Evolutionary conservation across 2,797 vertebrate species (phyloP), one percentile per base, ranked within the genome.

Genomic region (Sebastes jordani): DNA sequence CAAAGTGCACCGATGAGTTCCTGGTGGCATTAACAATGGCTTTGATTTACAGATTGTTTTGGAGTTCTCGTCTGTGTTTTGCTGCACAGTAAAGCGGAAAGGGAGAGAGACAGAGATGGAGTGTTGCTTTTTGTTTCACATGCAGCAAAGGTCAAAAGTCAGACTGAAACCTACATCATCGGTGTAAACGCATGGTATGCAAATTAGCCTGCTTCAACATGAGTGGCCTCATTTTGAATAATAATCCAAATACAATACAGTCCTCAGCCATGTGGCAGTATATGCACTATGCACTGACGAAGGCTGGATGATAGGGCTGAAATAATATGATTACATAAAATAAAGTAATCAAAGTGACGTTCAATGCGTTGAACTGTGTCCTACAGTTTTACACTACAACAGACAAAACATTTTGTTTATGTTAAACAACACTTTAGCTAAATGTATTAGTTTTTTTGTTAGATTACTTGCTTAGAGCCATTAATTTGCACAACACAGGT

Each of bases 1-100:
- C 86, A 91, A 81, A 87, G 88, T 91, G 79, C 80, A 60, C 36
- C 1, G 70, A 86, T 86, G 86, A 77, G 82, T 81, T 85, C 74
- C 78, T 81, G 83, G 73, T 16, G 71, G 71, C 68, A 22, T 25
- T 63, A 83, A 87, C 85, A 88, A 84, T 82, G 65, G 73, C 81
- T 81, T 65, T 83, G 76, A 84, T 78, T 80, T 85, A 70, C 78
- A 87, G 78, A 82, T 86, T 80, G 75, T 82, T 87, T 87, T 82
- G 71, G 78, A 68, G 64, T 72, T 72, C 46, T 85, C 59, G 0
- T 71, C 71, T 62, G 14, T 74, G 72, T 80, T 90, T 72, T 62
- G 76, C 23, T 0, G 77, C 52, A 67, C 38, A 14, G 78, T 73
- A 78, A 81, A 80, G 58, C 7, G 55, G 71, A 77, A 82, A 82